These are phyloP conservation scores for Antedon bifida DNA, from an alignment of 35 echinoderm and acorn worm species.

Conservation along the genomic window DNA sequence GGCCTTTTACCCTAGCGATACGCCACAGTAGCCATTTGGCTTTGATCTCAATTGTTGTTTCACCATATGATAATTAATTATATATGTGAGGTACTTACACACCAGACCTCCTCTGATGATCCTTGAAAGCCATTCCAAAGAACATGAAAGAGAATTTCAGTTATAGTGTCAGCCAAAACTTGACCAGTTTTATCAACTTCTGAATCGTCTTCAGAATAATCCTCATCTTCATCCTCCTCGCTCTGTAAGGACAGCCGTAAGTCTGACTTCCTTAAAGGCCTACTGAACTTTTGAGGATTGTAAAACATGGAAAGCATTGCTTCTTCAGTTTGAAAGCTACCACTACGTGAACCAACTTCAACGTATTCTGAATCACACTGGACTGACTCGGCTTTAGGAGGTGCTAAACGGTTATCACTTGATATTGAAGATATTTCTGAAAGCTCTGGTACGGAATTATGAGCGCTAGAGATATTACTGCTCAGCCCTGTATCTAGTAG, in stretches of 20 bases:
- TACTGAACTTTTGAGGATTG: not conserved
- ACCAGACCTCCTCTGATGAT: constrained; percentile 69
- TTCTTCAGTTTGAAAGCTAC: not conserved
- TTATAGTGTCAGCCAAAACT: constrained; percentile 66
- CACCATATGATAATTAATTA: no score
- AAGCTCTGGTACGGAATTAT: not conserved
- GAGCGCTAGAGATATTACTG: not conserved
- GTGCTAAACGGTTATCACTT: not conserved
- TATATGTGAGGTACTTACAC: constrained; percentile 57
- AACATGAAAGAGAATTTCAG: constrained; percentile 58
- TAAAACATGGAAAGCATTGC: not conserved
- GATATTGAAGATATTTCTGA: not conserved
- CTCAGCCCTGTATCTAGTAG: not conserved
- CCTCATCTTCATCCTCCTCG: constrained; percentile 5
- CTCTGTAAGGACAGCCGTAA: not conserved
- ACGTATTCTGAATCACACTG: not conserved
- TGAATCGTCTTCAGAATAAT: constrained; percentile 29
- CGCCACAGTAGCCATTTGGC: no score
- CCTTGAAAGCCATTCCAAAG: constrained; percentile 84
- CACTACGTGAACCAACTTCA: not conserved
- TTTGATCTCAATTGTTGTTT: no score
- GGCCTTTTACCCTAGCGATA: no score
- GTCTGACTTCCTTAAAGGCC: not conserved
- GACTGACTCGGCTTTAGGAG: not conserved
- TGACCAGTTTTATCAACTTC: constrained; percentile 45